Evolutionary conservation across 2,797 vertebrate species (phyloP), one percentile per base, ranked within the genome.

Genomic region (Fistularia commersonii): DNA sequence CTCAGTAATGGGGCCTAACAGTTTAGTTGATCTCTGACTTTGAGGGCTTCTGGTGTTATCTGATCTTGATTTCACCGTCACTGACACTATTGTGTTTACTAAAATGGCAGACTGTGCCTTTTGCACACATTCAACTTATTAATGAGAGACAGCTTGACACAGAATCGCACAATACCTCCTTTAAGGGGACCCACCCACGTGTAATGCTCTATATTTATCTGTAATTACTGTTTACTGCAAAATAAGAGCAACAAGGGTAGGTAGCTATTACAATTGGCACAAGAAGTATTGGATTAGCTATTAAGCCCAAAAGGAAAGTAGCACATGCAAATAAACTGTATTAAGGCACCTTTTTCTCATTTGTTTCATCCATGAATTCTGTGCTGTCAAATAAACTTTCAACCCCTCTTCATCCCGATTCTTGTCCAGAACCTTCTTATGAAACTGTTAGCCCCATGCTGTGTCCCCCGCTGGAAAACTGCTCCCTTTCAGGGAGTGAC

Each of bases 371-470:
- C 32, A 3, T 35, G 3, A n/a, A 8, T 44, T 51, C 11, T 31
- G 13, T 41, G 41, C 12, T 33, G 38, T 54, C 32, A 32, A 50
- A 53, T 54, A 62, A 49, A 49, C 10, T 35, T 41, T 41, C 60
- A 6, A 41, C 12, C 12, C 23, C 41, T 41, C 32, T 5, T 48
- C 6, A 6, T 61, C 10, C 61, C 39, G 1, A 38, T 8, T 46
- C 47, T 53, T 57, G 36, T 51, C 34, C 68, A 93, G 91, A 93
- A 58, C 91, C 90, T 4, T 90, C 90, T 0, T 93, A 92, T 53
- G 90, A 92, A 75, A 91, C 90, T 0, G 88, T 93, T 11, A 92
- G 90, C 69, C 91, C 91, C 34, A 37, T 90, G 57, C 70, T 92
- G 2, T 93, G 91, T 54, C 84, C 89, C 7, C 89, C 83, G 0